Percentiles rank a stretch among this genome's conserved stretches.
Evolutionary conservation across 2,797 vertebrate species (phyloP).

Genomic region (Phylloscopus collybita): DNA sequence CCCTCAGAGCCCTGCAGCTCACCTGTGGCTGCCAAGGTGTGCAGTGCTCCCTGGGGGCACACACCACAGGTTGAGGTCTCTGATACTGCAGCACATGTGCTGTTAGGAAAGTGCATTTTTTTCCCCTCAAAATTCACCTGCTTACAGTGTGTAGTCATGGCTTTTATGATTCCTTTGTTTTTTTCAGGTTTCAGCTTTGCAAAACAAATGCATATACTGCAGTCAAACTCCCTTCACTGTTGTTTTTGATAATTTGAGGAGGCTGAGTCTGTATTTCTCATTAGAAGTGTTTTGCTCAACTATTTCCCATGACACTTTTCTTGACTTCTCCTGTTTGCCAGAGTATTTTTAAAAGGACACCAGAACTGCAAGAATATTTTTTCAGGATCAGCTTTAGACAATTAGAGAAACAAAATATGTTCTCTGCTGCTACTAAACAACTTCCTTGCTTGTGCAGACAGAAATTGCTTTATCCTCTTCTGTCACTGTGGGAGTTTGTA

Average conservation of each 20-base stretch:
- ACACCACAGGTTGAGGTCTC: neutral
- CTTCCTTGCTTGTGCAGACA: neutral
- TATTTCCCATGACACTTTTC: neutral
- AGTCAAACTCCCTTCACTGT: neutral
- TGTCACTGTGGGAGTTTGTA: neutral
- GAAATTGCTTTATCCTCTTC: neutral
- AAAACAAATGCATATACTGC: neutral
- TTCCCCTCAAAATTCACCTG: neutral
- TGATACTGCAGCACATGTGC: neutral
- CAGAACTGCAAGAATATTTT: neutral
- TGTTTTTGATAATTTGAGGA: neutral
- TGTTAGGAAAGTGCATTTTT: neutral
- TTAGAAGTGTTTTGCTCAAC: neutral
- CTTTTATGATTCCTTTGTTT: neutral
- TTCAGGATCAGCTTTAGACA: neutral
- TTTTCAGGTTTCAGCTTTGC: neutral
- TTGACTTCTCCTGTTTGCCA: neutral
- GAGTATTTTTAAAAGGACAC: neutral
- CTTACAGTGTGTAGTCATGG: neutral
- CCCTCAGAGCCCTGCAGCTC: neutral
- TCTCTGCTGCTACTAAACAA: neutral
- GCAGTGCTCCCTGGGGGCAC: neutral
- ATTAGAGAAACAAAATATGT: neutral
- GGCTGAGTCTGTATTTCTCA: neutral
- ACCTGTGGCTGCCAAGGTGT: rapidly evolving